These are phyloP conservation scores for Umimayanthus kanabou DNA, from an alignment of 92 coral and sea anemone genomes.

Conservation along the genomic window DNA sequence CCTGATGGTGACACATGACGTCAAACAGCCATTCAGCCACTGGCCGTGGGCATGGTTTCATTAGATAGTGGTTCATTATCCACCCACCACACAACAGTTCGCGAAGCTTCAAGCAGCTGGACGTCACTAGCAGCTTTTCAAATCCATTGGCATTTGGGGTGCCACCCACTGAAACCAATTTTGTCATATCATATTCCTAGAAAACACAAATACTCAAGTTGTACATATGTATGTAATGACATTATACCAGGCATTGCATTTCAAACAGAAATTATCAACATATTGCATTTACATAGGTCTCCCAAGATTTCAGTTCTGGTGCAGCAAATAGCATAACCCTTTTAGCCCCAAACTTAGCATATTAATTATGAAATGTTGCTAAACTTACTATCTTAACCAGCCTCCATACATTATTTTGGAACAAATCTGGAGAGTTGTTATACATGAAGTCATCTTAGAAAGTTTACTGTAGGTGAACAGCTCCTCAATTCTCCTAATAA, in stretches of 20 bases:
- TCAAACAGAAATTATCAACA: no score
- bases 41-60: slow-evolving; percentile 77
- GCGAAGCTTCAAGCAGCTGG: slow-evolving; percentile 56
- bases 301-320: no score
- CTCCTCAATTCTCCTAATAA: no score
- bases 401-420: no score
- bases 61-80: slow-evolving; percentile 82
- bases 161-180: slow-evolving; percentile 3
- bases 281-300: no score
- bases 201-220: background rate
- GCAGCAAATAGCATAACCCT: no score
- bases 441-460: no score
- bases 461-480: no score
- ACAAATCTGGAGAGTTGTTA: no score
- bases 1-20: slow-evolving; percentile 75
- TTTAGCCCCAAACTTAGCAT: no score
- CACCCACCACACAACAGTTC: slow-evolving; percentile 92
- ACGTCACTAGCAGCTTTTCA: slow-evolving; percentile 50
- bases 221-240: background rate
- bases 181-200: slow-evolving; percentile 36
- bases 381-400: no score
- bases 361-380: no score
- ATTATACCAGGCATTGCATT: background rate
- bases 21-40: slow-evolving; percentile 90
- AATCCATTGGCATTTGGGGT: slow-evolving; percentile 36